A percentile compares a stretch with the other conserved stretches of the same genome.
phyloP scores from a whole-genome alignment of 2,113 vertebrate species.

The Puntigrus tetrazona region DNA sequence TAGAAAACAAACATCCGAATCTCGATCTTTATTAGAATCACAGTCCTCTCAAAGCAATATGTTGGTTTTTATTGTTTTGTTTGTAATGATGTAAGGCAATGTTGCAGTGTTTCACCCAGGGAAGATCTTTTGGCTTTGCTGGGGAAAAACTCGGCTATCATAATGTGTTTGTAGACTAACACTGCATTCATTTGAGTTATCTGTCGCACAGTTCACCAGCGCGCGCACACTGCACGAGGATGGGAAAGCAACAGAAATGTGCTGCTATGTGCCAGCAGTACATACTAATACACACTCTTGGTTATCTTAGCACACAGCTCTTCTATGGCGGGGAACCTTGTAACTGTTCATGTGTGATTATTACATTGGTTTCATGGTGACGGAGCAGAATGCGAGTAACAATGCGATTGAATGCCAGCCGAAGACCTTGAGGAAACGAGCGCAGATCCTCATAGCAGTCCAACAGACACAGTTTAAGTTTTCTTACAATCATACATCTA shows the following conservation, averaged over 20 bases:
- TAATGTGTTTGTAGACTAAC: constrained; percentile 38
- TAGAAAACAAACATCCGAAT: constrained; percentile 51
- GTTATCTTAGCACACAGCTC: constrained; percentile 49
- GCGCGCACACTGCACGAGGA: constrained; percentile 2
- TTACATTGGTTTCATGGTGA: constrained; percentile 51
- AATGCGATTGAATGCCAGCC: constrained; percentile 52
- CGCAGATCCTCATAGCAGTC: constrained; percentile 28
- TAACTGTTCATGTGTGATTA: constrained; percentile 55
- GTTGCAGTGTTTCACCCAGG: constrained; percentile 34
- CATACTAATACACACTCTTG: constrained; percentile 18
- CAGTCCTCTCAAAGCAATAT: constrained; percentile 34
- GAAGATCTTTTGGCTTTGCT: constrained; percentile 37
- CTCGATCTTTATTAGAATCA: constrained; percentile 37
- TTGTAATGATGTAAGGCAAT: constrained; percentile 34
- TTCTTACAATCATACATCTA: constrained; percentile 51
- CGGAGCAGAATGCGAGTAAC: constrained; percentile 44
- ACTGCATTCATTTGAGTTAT: constrained; percentile 32
- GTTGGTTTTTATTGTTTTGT: constrained; percentile 29
- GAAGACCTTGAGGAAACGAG: constrained; percentile 49
- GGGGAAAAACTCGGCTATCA: constrained; percentile 15
- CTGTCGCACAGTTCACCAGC: constrained; percentile 17
- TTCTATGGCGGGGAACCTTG: constrained; percentile 48
- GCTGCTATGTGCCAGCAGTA: constrained; percentile 6
- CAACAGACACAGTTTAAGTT: constrained; percentile 47
- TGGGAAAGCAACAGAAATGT: constrained; percentile 1